Evolutionary conservation across 2,797 vertebrate species (phyloP).

Genomic region (Miichthys miiuy): DNA sequence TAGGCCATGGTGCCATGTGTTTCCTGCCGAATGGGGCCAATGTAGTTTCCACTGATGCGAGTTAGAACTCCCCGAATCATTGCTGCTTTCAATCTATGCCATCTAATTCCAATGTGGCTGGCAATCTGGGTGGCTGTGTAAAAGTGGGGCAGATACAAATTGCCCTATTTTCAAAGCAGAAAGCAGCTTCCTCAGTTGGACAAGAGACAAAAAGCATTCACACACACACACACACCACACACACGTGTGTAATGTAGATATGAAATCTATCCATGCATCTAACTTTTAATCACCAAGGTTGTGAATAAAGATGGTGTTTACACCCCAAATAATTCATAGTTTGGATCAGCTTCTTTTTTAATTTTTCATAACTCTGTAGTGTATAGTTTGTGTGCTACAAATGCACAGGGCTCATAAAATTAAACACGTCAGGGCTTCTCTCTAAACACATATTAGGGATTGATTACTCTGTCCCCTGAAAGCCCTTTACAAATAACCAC

Average conservation of each 20-base stretch:
- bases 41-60: slow-evolving; percentile 71
- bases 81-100: slow-evolving; percentile 76
- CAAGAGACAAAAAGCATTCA: slow-evolving; percentile 32
- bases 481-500: slow-evolving; percentile 14
- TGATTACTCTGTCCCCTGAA: slow-evolving; percentile 17
- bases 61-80: slow-evolving; percentile 61
- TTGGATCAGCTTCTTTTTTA: neutral
- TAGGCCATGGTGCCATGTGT: slow-evolving; percentile 74
- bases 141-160: slow-evolving; percentile 74
- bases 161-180: slow-evolving; percentile 58
- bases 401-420: slow-evolving; percentile 27
- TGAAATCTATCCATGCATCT: neutral
- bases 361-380: slow-evolving; percentile 23
- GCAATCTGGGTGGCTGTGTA: slow-evolving; percentile 66
- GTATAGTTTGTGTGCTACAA: slow-evolving; percentile 18
- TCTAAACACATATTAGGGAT: slow-evolving; percentile 8
- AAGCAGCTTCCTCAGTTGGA: slow-evolving; percentile 38
- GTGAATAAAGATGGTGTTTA: slow-evolving; percentile 35
- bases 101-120: slow-evolving; percentile 60
- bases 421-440: slow-evolving; percentile 6
- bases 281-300: slow-evolving; percentile 3
- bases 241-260: slow-evolving; percentile 18
- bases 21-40: slow-evolving; percentile 79
- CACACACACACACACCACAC: slow-evolving; percentile 3
- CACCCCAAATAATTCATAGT: slow-evolving; percentile 35